Evolutionary conservation across 2,888 invertebrate species (phyloP).

Genomic region (Carterocephalus palaemon): DNA sequence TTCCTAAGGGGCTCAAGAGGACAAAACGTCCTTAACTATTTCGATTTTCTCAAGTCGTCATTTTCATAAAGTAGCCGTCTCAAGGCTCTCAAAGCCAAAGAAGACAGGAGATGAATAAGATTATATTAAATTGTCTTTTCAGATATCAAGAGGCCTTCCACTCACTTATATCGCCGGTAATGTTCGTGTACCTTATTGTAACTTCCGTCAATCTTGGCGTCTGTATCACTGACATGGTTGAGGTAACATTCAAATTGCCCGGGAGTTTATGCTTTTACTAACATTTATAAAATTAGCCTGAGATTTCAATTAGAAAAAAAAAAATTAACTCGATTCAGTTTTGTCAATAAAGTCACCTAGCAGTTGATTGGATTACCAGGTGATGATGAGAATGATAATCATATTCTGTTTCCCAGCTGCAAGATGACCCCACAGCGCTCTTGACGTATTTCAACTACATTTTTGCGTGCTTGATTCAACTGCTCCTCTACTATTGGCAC

Average conservation of each 20-base stretch:
- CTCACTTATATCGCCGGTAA: constrained; percentile 49
- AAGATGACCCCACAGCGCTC: constrained; percentile 44
- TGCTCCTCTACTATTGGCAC: constrained; percentile 59
- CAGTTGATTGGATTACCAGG: too few species aligned
- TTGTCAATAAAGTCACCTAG: too few species aligned
- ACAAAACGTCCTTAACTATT: too few species aligned
- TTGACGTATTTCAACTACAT: constrained; percentile 45
- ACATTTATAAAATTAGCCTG: constrained; percentile 15
- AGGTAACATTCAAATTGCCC: constrained; percentile 44
- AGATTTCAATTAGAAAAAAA: too few species aligned
- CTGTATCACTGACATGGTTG: constrained; percentile 51
- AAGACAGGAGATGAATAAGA: too few species aligned
- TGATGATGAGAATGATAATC: too few species aligned
- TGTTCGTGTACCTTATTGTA: constrained; percentile 56
- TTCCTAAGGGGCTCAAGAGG: too few species aligned
- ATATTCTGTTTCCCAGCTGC: constrained; percentile 46
- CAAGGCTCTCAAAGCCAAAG: too few species aligned
- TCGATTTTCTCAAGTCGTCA: too few species aligned
- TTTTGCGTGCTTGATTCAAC: constrained; percentile 48
- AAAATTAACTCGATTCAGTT: too few species aligned
- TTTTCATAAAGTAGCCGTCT: too few species aligned
- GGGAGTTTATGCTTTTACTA: constrained; percentile 15
- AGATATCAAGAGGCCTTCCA: constrained; percentile 51
- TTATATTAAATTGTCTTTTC: constrained; percentile 31
- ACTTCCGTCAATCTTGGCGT: constrained; percentile 57